Evolutionary conservation across 37 sponge, comb jelly and placozoan species (phyloP).

Genomic region (Axinella damicornis): DNA sequence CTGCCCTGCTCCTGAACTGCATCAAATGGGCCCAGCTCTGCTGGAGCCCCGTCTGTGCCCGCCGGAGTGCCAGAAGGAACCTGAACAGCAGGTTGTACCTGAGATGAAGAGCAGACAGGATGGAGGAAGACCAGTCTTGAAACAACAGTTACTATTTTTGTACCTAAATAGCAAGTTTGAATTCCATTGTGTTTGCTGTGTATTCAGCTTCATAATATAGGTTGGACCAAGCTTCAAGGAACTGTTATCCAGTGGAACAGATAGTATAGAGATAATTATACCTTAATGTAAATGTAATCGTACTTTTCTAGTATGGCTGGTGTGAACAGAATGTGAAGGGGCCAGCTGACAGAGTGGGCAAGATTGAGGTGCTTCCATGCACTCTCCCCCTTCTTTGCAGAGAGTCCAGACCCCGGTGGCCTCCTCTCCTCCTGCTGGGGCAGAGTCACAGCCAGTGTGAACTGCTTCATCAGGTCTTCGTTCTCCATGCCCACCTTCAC

Average conservation of each 20-base stretch:
- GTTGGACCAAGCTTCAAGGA: no score
- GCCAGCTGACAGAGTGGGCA: conserved; percentile 82
- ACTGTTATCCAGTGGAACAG: no score
- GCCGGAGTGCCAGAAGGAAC: conserved; percentile 75
- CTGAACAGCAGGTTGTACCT: conserved; percentile 91
- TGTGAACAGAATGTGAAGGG: conserved; percentile 91
- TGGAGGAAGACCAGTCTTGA: neutral
- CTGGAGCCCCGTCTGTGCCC: conserved; percentile 83
- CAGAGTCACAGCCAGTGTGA: conserved; percentile 32
- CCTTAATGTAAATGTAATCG: no score
- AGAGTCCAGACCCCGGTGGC: neutral
- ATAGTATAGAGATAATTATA: no score
- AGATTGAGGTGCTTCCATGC: conserved; percentile 78
- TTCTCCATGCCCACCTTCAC: conserved; percentile 47
- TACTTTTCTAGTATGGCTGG: conserved; percentile 84
- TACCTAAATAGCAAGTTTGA: neutral
- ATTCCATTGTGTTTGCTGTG: no score
- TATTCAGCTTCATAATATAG: no score
- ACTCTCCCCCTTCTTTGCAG: neutral
- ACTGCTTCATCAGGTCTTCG: conserved; percentile 61
- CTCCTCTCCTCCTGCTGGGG: conserved; percentile 3
- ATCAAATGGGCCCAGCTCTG: conserved; percentile 85
- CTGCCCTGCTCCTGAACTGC: conserved; percentile 30
- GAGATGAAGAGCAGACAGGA: neutral
- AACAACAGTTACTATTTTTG: neutral